Evolutionary conservation across 2,888 invertebrate species (phyloP).

Genomic region (Chloromyia formosa): DNA sequence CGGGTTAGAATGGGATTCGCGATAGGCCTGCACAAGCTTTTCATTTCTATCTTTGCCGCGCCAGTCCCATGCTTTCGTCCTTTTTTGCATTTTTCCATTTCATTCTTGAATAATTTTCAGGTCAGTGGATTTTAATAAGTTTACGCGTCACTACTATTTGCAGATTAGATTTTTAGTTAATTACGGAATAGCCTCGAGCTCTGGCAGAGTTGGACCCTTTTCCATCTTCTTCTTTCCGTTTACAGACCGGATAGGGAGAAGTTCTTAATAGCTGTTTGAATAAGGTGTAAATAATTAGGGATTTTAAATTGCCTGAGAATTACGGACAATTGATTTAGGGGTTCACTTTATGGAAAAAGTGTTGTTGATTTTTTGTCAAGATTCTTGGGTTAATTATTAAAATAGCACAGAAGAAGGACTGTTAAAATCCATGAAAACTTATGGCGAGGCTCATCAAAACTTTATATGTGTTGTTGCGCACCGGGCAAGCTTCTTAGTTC

Average conservation of each 20-base stretch:
- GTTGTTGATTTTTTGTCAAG: too few species aligned
- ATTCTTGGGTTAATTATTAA: too few species aligned
- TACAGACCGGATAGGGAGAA: neutral
- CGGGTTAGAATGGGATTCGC: neutral
- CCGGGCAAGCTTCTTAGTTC: too few species aligned
- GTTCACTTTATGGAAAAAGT: too few species aligned
- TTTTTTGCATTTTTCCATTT: constrained; percentile 8
- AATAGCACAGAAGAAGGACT: too few species aligned
- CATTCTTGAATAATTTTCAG: constrained; percentile 11
- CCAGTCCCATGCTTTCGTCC: too few species aligned
- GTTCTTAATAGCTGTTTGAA: constrained; percentile 1
- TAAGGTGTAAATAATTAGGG: constrained; percentile 9
- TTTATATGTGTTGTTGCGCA: too few species aligned
- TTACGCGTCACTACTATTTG: constrained; percentile 14
- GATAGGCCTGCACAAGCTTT: neutral
- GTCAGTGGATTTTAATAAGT: constrained; percentile 29
- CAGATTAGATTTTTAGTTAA: constrained; percentile 21
- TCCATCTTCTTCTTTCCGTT: neutral
- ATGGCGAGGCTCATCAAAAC: too few species aligned
- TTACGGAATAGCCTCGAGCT: neutral
- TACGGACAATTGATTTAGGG: neutral
- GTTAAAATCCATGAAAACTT: too few species aligned
- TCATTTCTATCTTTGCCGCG: neutral
- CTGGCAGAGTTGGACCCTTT: neutral
- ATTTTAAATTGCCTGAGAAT: neutral